A percentile compares a stretch with the other conserved stretches of the same genome.
These are phyloP conservation scores for Montipora sp. DNA, from an alignment of 64 coral and sea anemone genomes.

Conservation along the genomic window DNA sequence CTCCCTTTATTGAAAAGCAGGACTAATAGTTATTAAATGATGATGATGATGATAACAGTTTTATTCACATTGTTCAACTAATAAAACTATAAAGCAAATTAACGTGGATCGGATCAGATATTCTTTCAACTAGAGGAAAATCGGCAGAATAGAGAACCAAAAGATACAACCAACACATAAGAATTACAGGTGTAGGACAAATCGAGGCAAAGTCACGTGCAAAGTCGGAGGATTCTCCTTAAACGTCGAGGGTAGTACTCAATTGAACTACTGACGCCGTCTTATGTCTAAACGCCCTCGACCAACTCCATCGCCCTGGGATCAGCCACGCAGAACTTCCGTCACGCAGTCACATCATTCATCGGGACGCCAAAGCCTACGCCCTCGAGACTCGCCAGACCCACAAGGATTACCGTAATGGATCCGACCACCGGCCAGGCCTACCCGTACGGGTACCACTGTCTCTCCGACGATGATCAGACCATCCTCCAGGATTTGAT, in stretches of 20 bases:
- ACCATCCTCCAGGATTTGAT: too few relatives aligned
- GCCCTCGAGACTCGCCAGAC: not conserved
- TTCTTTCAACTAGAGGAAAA: too few relatives aligned
- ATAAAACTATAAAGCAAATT: too few relatives aligned
- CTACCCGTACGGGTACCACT: too few relatives aligned
- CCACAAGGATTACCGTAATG: not conserved
- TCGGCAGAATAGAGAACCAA: too few relatives aligned
- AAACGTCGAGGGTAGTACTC: not conserved
- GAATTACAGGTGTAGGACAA: slow-evolving; percentile 26
- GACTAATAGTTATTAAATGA: too few relatives aligned
- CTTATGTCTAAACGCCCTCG: not conserved
- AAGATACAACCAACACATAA: not conserved
- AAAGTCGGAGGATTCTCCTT: slow-evolving; percentile 35
- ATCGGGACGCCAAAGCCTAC: not conserved
- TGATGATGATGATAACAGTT: too few relatives aligned
- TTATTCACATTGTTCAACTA: too few relatives aligned
- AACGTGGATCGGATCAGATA: too few relatives aligned
- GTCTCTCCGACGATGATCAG: too few relatives aligned
- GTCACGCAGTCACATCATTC: not conserved
- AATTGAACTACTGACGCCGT: not conserved
- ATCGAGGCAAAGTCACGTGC: not conserved
- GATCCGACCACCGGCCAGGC: too few relatives aligned
- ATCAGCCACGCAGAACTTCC: not conserved
- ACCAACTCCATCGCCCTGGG: not conserved
- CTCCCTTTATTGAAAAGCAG: too few relatives aligned